Evolutionary conservation across 2,888 invertebrate species (phyloP), one percentile per base, ranked within the genome.

Genomic region (Masnerella sp.): DNA sequence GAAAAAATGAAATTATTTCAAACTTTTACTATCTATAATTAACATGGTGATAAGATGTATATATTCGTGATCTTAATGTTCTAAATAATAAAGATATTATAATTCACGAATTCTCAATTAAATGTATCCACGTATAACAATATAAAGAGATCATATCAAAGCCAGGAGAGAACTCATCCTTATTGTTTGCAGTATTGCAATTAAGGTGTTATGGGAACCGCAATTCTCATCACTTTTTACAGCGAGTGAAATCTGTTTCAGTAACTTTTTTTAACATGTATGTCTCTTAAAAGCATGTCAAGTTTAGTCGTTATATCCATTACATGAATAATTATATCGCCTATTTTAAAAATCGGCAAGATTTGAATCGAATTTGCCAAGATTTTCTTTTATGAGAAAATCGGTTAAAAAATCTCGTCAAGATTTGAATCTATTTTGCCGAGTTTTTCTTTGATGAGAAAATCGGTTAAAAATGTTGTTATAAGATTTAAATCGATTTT

Each of bases 111-210:
- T 36, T 59, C 20, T 8, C 54, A 67, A 68, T 68, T 67, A 56
- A 62, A 59, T 56, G 12, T 43, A 38, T 52, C 42, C 49, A 17
- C 43, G 9, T 61, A 12, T 56, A 56, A 56, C 67, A 68, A 68
- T 68, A 61, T 62, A 49, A 59, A 56, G 56, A 61, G 73, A 73
- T 68, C 47, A 47, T 67, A 72, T 72, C 65, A 15, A 25, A 11
- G 30, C 9, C 32, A 25, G 51, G 43, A 61, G 73, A 62, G 61
- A 73, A 62, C 49, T 56, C 62, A 56, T 54, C 32, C 36, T 36
- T 25, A 61, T 72, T 67, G 72, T 72, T 61, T 45, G 9, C 7
- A 14, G 51, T 36, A 34, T 17, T 9, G 45, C 61, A 40, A 43
- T 45, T 22, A 68, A 38, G 15, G 22, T 22, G 47, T 43, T 59